Percentiles rank a stretch among this genome's conserved stretches.
These are phyloP conservation scores for Villa cingulata DNA, from an alignment of 2,888 invertebrate species.

Conservation along the genomic window DNA sequence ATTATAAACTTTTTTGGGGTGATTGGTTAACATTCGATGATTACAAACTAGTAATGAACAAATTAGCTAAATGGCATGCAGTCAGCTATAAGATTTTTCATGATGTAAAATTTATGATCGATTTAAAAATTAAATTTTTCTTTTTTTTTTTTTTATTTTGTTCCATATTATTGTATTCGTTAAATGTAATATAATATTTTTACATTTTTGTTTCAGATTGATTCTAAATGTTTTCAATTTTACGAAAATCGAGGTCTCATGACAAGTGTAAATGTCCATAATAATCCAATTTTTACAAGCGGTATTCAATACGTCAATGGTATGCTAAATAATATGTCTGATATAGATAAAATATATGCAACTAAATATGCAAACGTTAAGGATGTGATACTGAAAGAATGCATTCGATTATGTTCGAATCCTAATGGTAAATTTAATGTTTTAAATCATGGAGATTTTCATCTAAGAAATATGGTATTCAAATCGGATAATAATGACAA, in stretches of 20 bases:
- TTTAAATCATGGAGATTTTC: constrained; percentile 35
- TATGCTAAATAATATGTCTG: too few species aligned
- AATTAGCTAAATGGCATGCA: constrained; percentile 39
- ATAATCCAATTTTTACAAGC: too few species aligned
- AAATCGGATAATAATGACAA: constrained; percentile 17
- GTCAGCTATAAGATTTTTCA: constrained; percentile 13
- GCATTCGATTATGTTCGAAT: too few species aligned
- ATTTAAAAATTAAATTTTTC: neutral
- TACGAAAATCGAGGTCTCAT: neutral
- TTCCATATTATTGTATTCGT: too few species aligned
- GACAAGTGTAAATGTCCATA: too few species aligned
- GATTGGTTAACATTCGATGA: constrained; percentile 12
- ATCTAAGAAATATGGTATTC: constrained; percentile 35
- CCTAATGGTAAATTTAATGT: constrained; percentile 19
- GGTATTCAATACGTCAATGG: neutral
- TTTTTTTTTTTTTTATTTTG: neutral
- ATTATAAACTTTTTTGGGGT: constrained; percentile 18
- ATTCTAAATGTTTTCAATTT: neutral
- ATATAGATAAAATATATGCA: too few species aligned
- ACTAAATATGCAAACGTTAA: too few species aligned
- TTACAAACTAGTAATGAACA: constrained; percentile 29
- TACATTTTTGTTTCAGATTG: neutral
- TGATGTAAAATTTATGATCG: neutral
- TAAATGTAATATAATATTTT: too few species aligned
- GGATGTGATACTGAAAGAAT: too few species aligned